Percentiles rank a stretch among this genome's conserved stretches.
phyloP scores from a whole-genome alignment of 2,888 invertebrate genomes.

The Eupelmus urozonus region DNA sequence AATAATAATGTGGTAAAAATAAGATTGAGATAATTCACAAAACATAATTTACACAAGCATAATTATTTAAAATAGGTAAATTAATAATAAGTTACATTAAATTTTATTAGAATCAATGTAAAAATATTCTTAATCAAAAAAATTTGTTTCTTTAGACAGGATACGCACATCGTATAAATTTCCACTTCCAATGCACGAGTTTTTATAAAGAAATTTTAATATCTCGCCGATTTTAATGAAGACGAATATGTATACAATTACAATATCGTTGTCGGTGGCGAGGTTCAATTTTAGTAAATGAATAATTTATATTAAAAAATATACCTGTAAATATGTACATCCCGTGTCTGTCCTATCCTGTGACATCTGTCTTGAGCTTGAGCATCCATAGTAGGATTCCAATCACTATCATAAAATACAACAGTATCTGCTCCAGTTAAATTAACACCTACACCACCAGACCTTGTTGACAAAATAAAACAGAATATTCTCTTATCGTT shows the following conservation, averaged over 20 bases:
- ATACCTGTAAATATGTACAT: conserved; percentile 96
- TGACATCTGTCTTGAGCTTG: conserved; percentile 98
- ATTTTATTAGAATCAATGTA: too few relatives aligned
- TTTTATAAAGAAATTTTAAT: conserved; percentile 72
- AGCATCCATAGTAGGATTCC: conserved; percentile 99
- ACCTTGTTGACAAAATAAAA: conserved; percentile 98
- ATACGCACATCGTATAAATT: conserved; percentile 70
- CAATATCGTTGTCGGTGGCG: conserved; percentile 72
- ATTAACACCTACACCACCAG: conserved; percentile 98
- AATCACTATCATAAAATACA: conserved; percentile 99
- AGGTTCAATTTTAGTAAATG: conserved; percentile 44
- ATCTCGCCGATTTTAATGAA: conserved; percentile 68
- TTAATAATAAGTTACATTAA: conserved; percentile 59
- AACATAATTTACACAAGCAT: too few relatives aligned
- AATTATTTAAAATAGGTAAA: conserved; percentile 54
- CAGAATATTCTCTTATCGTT: conserved; percentile 95
- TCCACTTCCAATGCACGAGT: conserved; percentile 72
- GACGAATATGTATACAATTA: conserved; percentile 63
- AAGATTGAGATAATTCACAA: background rate
- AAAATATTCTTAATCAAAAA: background rate
- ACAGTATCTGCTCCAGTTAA: conserved; percentile 99
- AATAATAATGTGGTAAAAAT: background rate
- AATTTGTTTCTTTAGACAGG: conserved; percentile 74
- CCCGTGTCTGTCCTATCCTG: conserved; percentile 98
- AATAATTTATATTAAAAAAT: too few relatives aligned